A percentile compares a stretch with the other conserved stretches of the same genome.
phyloP scores from a whole-genome alignment of 2,888 invertebrate genomes.

The Anaspis maculata region DNA sequence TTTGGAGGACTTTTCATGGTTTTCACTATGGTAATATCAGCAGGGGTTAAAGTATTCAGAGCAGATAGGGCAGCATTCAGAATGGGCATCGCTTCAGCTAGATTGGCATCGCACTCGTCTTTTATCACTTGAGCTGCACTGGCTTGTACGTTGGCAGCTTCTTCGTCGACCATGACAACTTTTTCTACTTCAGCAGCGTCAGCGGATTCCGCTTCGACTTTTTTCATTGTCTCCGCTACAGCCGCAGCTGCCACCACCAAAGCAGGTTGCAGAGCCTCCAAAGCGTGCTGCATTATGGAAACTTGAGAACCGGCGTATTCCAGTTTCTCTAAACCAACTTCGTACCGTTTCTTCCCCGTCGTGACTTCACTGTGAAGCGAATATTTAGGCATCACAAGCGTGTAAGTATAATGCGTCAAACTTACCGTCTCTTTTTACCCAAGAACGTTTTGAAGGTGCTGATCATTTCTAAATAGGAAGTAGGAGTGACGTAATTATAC shows the following conservation, averaged over 20 bases:
- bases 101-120: slow-evolving; percentile 85
- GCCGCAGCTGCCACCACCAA: slow-evolving; percentile 78
- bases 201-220: slow-evolving; percentile 80
- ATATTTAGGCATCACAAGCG: slow-evolving; percentile 27
- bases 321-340: slow-evolving; percentile 76
- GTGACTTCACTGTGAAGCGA: slow-evolving; percentile 51
- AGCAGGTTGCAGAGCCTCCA: slow-evolving; percentile 80
- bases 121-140: slow-evolving; percentile 75
- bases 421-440: slow-evolving; percentile 63
- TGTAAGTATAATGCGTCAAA: slow-evolving; percentile 21
- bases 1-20: slow-evolving; percentile 95
- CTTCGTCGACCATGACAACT: slow-evolving; percentile 72
- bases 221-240: slow-evolving; percentile 77
- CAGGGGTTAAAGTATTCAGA: slow-evolving; percentile 79
- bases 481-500: slow-evolving; percentile 86
- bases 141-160: slow-evolving; percentile 70
- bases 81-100: slow-evolving; percentile 88
- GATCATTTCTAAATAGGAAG: slow-evolving; percentile 86
- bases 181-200: slow-evolving; percentile 77
- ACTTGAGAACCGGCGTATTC: slow-evolving; percentile 75
- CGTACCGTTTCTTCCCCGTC: slow-evolving; percentile 11
- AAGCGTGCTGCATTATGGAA: slow-evolving; percentile 69
- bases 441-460: slow-evolving; percentile 80
- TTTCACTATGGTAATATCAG: slow-evolving; percentile 88
- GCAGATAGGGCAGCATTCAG: slow-evolving; percentile 80